A percentile compares a stretch with the other conserved stretches of the same genome.
Conservation (phyloP, 2,888 invertebrate genomes). For the Cantharis nigra region DNA sequence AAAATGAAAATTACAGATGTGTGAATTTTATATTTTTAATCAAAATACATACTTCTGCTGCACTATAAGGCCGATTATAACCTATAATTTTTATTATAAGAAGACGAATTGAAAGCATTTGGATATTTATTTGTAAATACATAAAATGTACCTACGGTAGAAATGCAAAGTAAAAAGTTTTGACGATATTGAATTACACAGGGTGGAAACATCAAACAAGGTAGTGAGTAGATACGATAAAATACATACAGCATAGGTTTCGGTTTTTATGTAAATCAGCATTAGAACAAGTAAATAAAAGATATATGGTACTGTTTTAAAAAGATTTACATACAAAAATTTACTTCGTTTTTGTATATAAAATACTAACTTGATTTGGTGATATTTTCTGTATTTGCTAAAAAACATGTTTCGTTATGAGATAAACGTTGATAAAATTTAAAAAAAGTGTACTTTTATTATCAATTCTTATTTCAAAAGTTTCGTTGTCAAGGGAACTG, state of each 20-base stretch:
- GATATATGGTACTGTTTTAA: neutral
- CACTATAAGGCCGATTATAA: neutral
- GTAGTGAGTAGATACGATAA: neutral
- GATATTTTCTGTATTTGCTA: neutral
- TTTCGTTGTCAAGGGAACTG: conserved; percentile 31
- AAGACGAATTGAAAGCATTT: neutral
- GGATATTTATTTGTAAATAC: neutral
- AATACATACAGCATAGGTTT: neutral
- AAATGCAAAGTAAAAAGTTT: neutral
- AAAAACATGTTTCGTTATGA: neutral
- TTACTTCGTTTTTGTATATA: neutral
- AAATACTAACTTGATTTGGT: neutral
- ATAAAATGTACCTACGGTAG: neutral
- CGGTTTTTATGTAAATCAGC: neutral
- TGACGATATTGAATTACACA: neutral
- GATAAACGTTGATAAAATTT: neutral
- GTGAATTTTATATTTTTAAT: neutral
- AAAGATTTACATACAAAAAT: neutral
- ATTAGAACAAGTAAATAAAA: neutral
- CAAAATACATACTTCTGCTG: neutral
- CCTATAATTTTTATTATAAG: neutral
- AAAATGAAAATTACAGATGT: neutral
- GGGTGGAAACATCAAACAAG: neutral
- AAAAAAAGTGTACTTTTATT: conserved; percentile 6
- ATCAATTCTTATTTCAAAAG: conserved; percentile 20